Conservation (phyloP, 2,888 invertebrate genomes). For the Pogonocherus hispidulus region DNA sequence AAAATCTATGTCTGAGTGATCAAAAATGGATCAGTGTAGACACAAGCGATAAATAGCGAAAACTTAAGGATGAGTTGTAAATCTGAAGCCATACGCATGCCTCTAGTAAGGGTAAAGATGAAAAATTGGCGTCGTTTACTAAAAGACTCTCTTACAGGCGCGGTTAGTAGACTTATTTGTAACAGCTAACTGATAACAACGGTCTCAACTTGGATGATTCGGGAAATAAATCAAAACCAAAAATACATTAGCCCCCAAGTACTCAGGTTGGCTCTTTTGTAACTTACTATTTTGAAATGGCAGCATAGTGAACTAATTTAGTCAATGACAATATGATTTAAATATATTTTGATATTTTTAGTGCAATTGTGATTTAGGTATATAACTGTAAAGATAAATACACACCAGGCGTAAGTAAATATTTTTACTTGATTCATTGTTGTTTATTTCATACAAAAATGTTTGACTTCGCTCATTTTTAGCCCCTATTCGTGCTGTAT, state of each 20-base stretch:
- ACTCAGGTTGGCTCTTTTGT: not conserved
- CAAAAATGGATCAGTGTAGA: no score
- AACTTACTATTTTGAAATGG: not conserved
- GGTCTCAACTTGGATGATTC: not conserved
- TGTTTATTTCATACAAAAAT: no score
- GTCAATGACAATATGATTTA: no score
- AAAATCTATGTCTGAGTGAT: no score
- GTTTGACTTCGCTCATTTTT: no score
- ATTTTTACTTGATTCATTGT: no score
- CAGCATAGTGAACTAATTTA: not conserved
- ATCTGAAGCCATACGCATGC: not conserved
- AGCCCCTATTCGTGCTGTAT: no score
- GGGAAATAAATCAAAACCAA: not conserved
- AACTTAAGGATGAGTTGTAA: not conserved
- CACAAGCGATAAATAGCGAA: no score
- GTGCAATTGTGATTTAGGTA: no score
- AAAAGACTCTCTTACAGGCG: not conserved
- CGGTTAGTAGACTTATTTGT: not conserved
- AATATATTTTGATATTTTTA: no score
- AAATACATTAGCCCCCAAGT: not conserved
- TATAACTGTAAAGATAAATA: no score
- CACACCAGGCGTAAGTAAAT: no score
- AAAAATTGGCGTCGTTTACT: not conserved
- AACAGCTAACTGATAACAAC: constrained; percentile 4
- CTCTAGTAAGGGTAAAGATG: not conserved